Evolutionary conservation across 30 jellyfish, hydroid and myxozoan species (phyloP).

Genomic region (Calvadosia cruxmelitensis): DNA sequence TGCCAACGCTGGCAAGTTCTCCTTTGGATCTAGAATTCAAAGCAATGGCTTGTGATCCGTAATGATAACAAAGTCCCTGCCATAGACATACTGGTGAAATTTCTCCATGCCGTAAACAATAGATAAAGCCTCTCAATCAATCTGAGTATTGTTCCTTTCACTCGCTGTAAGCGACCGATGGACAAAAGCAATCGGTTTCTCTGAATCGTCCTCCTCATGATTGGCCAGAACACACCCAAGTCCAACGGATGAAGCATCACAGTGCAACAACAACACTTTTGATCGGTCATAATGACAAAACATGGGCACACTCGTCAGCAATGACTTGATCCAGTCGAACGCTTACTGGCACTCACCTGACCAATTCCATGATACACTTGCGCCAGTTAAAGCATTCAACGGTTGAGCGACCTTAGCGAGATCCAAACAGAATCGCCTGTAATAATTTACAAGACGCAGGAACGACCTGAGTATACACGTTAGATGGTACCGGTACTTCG

Average conservation of each 20-base stretch:
- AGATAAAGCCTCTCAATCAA: slow-evolving; percentile 53
- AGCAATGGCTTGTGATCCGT: slow-evolving; percentile 44
- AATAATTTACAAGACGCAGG: slow-evolving; percentile 28
- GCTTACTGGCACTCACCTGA: slow-evolving; percentile 10
- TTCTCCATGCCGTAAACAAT: slow-evolving; percentile 44
- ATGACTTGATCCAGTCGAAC: slow-evolving; percentile 1
- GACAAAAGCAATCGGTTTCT: slow-evolving; percentile 41
- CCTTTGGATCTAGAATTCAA: slow-evolving; percentile 19
- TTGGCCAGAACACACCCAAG: slow-evolving; percentile 66
- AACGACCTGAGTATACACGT: slow-evolving; percentile 18
- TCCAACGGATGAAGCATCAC: slow-evolving; percentile 62
- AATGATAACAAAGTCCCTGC: slow-evolving; percentile 41
- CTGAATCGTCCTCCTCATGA: slow-evolving; percentile 21
- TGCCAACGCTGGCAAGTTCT: slow-evolving; percentile 48
- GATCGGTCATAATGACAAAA: slow-evolving; percentile 49
- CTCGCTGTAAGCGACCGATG: slow-evolving; percentile 16
- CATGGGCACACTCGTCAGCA: slow-evolving; percentile 10
- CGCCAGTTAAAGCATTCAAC: slow-evolving; percentile 11
- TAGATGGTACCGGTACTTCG: slow-evolving; percentile 19
- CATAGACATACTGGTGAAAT: slow-evolving; percentile 56
- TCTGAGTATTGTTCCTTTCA: slow-evolving; percentile 36
- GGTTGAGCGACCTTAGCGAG: slow-evolving; percentile 25
- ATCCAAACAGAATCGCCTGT: slow-evolving; percentile 10
- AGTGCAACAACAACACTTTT: slow-evolving; percentile 7
- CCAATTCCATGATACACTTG: slow-evolving; percentile 19